phyloP scores from a whole-genome alignment of 2,888 invertebrate genomes.

The Poecilus cupreus region DNA sequence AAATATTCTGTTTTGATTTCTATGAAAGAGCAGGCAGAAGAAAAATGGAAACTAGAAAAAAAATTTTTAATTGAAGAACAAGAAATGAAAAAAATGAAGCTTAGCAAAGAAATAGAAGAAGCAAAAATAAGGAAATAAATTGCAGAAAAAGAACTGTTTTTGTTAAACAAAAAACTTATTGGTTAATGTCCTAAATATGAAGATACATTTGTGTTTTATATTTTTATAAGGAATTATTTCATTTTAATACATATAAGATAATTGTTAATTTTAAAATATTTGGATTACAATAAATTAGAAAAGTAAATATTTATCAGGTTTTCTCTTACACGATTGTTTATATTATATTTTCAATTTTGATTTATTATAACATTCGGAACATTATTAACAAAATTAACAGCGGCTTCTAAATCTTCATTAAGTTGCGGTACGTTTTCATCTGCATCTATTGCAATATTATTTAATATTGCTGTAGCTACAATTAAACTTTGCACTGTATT shows the following conservation, averaged over 20 bases:
- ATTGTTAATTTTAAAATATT: background rate
- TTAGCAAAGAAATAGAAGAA: background rate
- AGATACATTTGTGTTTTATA: background rate
- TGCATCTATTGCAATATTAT: constrained; percentile 6
- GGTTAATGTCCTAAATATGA: background rate
- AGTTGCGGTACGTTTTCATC: background rate
- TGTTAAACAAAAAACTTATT: background rate
- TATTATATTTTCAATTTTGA: too few relatives aligned
- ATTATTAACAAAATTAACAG: background rate
- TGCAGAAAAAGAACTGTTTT: background rate
- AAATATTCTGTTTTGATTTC: too few relatives aligned
- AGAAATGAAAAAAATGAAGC: too few relatives aligned
- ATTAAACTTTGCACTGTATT: too few relatives aligned
- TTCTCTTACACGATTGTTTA: too few relatives aligned
- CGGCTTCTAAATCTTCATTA: background rate
- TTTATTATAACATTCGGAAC: background rate
- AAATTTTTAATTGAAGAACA: too few relatives aligned
- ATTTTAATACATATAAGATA: background rate
- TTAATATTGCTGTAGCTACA: constrained; percentile 40
- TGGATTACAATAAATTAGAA: background rate
- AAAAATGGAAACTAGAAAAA: too few relatives aligned
- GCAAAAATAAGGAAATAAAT: too few relatives aligned
- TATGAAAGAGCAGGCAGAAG: too few relatives aligned
- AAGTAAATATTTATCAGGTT: constrained; percentile 1
- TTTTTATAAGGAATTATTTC: background rate